A percentile compares a stretch with the other conserved stretches of the same genome.
Conservation (phyloP, 2,797 vertebrate species). For the Crenuchus spilurus region DNA sequence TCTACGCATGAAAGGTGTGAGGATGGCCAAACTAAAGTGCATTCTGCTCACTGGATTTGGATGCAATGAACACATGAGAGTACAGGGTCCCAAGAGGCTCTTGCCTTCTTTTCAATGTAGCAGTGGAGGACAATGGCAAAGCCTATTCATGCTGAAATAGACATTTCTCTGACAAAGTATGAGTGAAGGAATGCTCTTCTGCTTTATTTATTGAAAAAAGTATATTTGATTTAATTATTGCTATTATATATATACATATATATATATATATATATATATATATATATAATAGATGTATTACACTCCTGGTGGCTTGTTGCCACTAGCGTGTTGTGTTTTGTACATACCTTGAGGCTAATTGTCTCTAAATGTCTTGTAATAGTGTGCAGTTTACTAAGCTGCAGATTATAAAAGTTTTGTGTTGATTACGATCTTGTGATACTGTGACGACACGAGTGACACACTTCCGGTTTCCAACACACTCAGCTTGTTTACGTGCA, state of each 20-base stretch:
- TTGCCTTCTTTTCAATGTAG: constrained; percentile 64
- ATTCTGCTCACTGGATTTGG: constrained; percentile 64
- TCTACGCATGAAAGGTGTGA: constrained; percentile 86
- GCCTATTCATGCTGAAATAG: constrained; percentile 65
- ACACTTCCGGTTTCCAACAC: too few relatives aligned
- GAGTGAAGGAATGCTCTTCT: constrained; percentile 81
- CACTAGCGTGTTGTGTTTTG: constrained; percentile 79
- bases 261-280: constrained; percentile 17
- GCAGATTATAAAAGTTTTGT: constrained; percentile 75
- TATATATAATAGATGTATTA: constrained; percentile 52
- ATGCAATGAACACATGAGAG: constrained; percentile 56
- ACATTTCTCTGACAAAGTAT: constrained; percentile 65
- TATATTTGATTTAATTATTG: constrained; percentile 75
- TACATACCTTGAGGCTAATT: constrained; percentile 79
- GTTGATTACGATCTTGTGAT: too few relatives aligned
- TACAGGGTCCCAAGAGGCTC: constrained; percentile 51
- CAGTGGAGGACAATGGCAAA: constrained; percentile 62
- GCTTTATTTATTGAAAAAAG: constrained; percentile 83
- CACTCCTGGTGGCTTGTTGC: constrained; percentile 65
- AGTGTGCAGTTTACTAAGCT: constrained; percentile 75
- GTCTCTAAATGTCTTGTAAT: constrained; percentile 78
- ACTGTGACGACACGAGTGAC: too few relatives aligned
- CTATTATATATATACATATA: constrained; percentile 57
- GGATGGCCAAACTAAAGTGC: constrained; percentile 34
- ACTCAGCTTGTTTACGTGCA: too few relatives aligned